Percentiles rank a stretch among this genome's conserved stretches.
These are phyloP conservation scores for Pachyseris speciosa DNA, from an alignment of 64 coral and sea anemone genomes.

Conservation along the genomic window DNA sequence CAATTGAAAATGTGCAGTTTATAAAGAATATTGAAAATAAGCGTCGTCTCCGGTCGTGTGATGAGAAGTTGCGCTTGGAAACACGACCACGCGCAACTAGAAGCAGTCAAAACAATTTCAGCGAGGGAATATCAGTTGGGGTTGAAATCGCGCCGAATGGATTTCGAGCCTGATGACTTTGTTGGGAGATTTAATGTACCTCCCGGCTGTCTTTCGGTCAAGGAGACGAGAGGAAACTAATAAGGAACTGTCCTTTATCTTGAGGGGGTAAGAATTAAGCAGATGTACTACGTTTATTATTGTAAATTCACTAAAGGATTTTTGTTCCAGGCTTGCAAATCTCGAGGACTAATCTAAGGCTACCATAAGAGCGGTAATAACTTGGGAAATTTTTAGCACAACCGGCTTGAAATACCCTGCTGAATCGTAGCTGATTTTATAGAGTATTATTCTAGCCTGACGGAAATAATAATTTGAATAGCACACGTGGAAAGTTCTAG, in stretches of 20 bases:
- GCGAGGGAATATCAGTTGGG: background rate
- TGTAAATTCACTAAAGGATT: background rate
- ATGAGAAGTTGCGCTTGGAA: conserved; percentile 15
- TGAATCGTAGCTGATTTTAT: background rate
- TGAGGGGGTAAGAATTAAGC: conserved; percentile 25
- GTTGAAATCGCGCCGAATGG: conserved; percentile 7
- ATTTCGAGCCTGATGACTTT: conserved; percentile 15
- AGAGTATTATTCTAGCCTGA: background rate
- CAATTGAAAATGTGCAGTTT: conserved; percentile 52
- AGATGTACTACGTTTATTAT: background rate
- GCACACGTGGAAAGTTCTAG: background rate
- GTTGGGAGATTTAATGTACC: conserved; percentile 40
- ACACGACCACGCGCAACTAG: background rate
- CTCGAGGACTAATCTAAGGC: background rate
- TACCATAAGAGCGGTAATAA: background rate
- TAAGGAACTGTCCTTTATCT: conserved; percentile 33
- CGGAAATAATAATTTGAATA: conserved; percentile 9
- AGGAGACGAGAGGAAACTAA: conserved; percentile 11
- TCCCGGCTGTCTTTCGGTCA: conserved; percentile 10
- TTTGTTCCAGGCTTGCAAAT: background rate
- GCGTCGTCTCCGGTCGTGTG: conserved; percentile 9
- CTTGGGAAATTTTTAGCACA: too few relatives aligned
- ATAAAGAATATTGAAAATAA: conserved; percentile 43
- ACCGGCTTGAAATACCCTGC: too few relatives aligned
- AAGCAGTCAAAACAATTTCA: conserved; percentile 8